These are phyloP conservation scores for Dipodomys merriami DNA, from an alignment of 2,113 vertebrate species.

Conservation along the genomic window DNA sequence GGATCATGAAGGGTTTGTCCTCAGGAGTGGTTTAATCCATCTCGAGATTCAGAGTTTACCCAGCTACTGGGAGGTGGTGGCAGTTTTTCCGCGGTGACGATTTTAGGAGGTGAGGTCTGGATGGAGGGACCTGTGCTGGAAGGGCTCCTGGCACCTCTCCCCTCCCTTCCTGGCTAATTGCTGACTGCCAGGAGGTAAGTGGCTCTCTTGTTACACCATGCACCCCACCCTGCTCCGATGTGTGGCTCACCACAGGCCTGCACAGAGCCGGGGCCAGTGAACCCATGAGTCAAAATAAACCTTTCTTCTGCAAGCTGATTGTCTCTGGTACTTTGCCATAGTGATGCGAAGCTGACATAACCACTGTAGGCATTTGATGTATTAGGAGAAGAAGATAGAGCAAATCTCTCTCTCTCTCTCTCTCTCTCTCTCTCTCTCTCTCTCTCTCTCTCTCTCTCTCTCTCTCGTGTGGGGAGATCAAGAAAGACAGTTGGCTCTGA, in stretches of 20 bases:
- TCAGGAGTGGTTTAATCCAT: background rate
- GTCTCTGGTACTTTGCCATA: background rate
- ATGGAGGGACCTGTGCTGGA: background rate
- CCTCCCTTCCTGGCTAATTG: too few relatives aligned
- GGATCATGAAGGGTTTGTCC: background rate
- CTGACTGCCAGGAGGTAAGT: background rate
- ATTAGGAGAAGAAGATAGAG: background rate
- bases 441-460: background rate
- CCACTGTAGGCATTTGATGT: background rate
- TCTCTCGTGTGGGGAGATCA: too few relatives aligned
- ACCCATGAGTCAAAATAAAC: background rate
- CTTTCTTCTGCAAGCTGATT: too few relatives aligned
- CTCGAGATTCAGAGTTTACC: background rate
- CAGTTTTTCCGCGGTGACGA: background rate
- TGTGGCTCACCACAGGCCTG: background rate
- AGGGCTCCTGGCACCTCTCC: background rate
- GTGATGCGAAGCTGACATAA: background rate
- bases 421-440: background rate
- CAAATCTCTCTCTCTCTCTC: background rate
- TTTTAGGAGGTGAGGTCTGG: background rate
- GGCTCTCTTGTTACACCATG: background rate
- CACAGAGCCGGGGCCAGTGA: background rate
- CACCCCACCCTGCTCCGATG: background rate
- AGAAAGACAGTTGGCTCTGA: background rate
- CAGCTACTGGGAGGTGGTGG: background rate